Base-by-base conservation (phyloP, 2,888 invertebrate genomes). In the Mongoloraphidia duomilia region DNA sequence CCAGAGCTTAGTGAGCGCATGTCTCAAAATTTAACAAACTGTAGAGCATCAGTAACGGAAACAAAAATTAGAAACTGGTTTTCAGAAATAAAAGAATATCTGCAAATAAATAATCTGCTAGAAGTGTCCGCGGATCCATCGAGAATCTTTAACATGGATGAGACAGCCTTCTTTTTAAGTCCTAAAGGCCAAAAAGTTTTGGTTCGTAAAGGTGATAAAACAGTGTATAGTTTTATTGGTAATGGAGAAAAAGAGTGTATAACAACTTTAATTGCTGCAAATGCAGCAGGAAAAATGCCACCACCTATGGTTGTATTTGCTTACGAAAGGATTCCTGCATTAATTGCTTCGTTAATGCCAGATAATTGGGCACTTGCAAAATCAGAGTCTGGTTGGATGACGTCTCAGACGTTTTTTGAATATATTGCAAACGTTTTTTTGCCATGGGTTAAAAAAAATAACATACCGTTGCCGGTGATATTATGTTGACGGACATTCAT, bases 331-430 rank as follows among this genome's bases (percentile, higher is more conserved):
- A 54, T 63, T 17, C 62, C 61, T 12, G 45, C 50, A 47, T 48
- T 47, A 44, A 50, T 63, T 36, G 53, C 54, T 9, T 41, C 50
- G 41, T 56, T 52, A 40, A 56, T 64, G 42, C 63, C 63, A 45
- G 45, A 54, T 52, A 57, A 54, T 11, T 69, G 66, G 65, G 60
- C 60, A 42, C 48, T 65, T 34, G 67, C 65, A 49, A 63, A 58
- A 51, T 63, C 64, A 5, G 65, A 68, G 11, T 61, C 53, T 46
- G 66, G 66, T 9, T 69, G 68, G 69, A 71, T 64, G 66, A 66
- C 61, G 8, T 54, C 58, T 2, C 61, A 62, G 53, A 59, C 57
- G 3, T 67, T 68, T 57, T 66, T 54, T 53, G 63, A 68, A 55
- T 67, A 61, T 52, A 58, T 66, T 6, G 57, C 60, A 9, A 64